Percentiles rank a stretch among this genome's conserved stretches.
These are phyloP conservation scores for Apis cerana DNA, from an alignment of 1,140 invertebrate species.

Conservation along the genomic window DNA sequence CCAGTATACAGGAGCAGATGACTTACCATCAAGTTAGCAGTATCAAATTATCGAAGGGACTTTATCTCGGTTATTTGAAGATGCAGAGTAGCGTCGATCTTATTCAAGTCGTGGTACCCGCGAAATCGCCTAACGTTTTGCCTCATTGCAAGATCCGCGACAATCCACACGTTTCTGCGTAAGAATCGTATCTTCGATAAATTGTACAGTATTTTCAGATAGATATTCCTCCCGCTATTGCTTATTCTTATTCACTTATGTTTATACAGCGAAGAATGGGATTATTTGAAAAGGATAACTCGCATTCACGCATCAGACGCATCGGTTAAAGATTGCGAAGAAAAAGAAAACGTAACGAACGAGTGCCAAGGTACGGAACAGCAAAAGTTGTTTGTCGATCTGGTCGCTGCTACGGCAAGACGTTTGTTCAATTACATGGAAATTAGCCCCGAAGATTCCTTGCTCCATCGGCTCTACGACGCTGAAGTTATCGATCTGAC, in stretches of 20 bases:
- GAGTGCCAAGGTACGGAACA: constrained; percentile 85
- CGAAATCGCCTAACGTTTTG: constrained; percentile 94
- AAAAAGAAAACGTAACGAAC: constrained; percentile 81
- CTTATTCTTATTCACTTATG: background rate
- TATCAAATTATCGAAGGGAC: constrained; percentile 89
- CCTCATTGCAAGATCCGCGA: constrained; percentile 96
- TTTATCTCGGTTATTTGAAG: constrained; percentile 97
- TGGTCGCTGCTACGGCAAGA: constrained; percentile 86
- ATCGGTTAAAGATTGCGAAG: constrained; percentile 71
- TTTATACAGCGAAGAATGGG: constrained; percentile 92
- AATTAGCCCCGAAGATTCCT: constrained; percentile 85
- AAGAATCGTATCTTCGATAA: constrained; percentile 76
- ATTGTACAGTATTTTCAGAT: too few relatives aligned
- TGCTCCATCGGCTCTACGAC: constrained; percentile 91
- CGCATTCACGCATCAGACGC: constrained; percentile 69
- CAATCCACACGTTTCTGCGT: constrained; percentile 97
- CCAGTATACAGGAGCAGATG: constrained; percentile 94
- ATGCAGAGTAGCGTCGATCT: constrained; percentile 97
- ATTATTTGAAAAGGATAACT: constrained; percentile 86
- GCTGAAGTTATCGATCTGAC: constrained; percentile 95
- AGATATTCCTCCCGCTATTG: background rate
- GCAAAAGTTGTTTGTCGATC: constrained; percentile 89
- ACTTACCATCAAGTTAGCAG: constrained; percentile 94
- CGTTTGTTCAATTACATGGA: constrained; percentile 91
- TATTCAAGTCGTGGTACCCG: constrained; percentile 95